Percentiles rank a stretch among this genome's conserved stretches.
These are phyloP conservation scores for Mamestra brassicae DNA, from an alignment of 2,888 invertebrate species.

Conservation along the genomic window DNA sequence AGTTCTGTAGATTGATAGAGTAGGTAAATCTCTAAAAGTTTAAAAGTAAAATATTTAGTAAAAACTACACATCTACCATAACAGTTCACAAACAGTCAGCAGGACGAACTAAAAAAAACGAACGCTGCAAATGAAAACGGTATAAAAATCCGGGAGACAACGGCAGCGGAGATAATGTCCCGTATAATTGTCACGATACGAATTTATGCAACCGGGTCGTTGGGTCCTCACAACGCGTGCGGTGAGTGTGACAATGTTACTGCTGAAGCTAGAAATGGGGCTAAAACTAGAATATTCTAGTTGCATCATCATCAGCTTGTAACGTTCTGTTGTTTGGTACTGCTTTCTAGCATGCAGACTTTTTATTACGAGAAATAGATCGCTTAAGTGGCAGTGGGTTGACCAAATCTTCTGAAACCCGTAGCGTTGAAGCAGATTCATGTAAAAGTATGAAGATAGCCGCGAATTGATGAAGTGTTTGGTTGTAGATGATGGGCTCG, in stretches of 20 bases:
- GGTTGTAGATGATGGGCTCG: too few species aligned
- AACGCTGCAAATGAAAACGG: constrained; percentile 45
- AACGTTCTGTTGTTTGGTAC: neutral
- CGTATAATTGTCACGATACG: constrained; percentile 75
- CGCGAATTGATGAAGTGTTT: too few species aligned
- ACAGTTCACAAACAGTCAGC: constrained; percentile 7
- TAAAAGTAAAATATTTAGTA: neutral
- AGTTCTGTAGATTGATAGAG: neutral
- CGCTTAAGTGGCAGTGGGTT: neutral
- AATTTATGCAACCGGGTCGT: constrained; percentile 77
- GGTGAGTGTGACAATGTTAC: constrained; percentile 50
- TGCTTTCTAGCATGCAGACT: neutral
- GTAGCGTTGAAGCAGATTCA: too few species aligned
- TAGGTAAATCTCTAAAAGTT: neutral
- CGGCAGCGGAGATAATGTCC: constrained; percentile 71
- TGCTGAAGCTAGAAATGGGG: constrained; percentile 9
- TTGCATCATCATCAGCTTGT: neutral
- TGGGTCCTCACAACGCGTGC: constrained; percentile 59
- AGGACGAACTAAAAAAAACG: constrained; percentile 36
- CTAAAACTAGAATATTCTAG: constrained; percentile 19
- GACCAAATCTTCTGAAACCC: neutral
- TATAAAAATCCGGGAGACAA: constrained; percentile 59
- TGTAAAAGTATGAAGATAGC: too few species aligned
- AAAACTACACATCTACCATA: neutral
- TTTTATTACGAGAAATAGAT: neutral